phyloP scores from a whole-genome alignment of 2,888 invertebrate genomes.

The Andrena praecox region DNA sequence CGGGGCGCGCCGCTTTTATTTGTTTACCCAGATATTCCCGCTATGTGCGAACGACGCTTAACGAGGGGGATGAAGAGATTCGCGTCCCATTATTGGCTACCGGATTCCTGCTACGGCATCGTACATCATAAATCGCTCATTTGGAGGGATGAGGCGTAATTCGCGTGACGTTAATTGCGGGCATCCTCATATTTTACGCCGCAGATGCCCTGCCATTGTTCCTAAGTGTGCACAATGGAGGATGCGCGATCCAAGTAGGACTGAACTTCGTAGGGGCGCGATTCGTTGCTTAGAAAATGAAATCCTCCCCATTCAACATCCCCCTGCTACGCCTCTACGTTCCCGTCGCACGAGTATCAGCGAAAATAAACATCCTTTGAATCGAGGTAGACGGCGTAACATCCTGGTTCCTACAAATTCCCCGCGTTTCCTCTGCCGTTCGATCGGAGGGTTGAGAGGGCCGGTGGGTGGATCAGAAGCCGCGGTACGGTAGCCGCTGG shows the following conservation, averaged over 20 bases:
- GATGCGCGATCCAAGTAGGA: neutral
- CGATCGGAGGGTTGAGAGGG: conserved; percentile 11
- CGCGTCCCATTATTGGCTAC: neutral
- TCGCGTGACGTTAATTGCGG: conserved; percentile 33
- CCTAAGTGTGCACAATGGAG: neutral
- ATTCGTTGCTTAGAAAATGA: neutral
- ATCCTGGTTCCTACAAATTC: conserved; percentile 52
- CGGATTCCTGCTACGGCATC: conserved; percentile 19
- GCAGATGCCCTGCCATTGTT: neutral
- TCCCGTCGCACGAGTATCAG: neutral
- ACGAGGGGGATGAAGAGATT: conserved; percentile 18
- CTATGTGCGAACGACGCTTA: conserved; percentile 2
- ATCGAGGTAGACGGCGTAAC: conserved; percentile 38
- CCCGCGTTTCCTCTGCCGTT: neutral
- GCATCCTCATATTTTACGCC: conserved; percentile 8
- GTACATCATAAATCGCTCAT: conserved; percentile 47
- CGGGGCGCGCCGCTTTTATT: conserved; percentile 44
- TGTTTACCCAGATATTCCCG: conserved; percentile 45
- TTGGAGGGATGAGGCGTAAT: conserved; percentile 25
- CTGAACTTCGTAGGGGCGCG: neutral
- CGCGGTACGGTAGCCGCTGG: conserved; percentile 1
- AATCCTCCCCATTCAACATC: too few species aligned
- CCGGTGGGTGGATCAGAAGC: neutral
- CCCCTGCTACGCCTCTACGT: too few species aligned
- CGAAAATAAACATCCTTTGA: conserved; percentile 22